Base-by-base conservation (phyloP, 2,888 invertebrate species). In the Leptopilina syphax region DNA sequence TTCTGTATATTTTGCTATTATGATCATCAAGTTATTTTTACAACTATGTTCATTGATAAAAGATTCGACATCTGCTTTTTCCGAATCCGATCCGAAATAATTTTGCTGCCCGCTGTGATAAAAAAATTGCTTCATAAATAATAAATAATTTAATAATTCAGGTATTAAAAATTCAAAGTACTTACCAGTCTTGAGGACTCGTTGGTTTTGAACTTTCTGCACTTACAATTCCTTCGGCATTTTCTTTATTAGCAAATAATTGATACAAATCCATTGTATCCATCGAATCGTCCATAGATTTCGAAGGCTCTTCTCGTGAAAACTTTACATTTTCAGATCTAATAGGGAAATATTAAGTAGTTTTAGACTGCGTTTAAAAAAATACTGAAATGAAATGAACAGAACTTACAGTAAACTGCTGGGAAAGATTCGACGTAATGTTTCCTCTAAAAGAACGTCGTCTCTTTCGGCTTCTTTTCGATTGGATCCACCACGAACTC, bases 1-100 rank as follows among this genome's bases (percentile, higher is more conserved):
- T 85, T 92, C 92, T 0, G 95, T 93, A 88, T 93, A 95, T 77
- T 94, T 94, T 82, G 94, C 94, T 9, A 96, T 90, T 84, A 95
- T 93, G 67, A 92, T 92, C 85, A 94, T 93, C 83, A 94, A 93
- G 85, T 94, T 94, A 54, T 89, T 90, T 77, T 90, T 90, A 2
- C 87, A 88, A 66, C 88, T 90, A 80, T 91, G 86, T 86, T 94
- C 93, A 78, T 92, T 93, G 86, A 96, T 94, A 85, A 96, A 95
- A 76, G 92, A 91, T 82, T 94, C 93, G 0, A 96, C 95, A 90
- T 96, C 95, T 73, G 92, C 92, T 83, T 92, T 93, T 93, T 96
- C 96, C 77, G 90, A 89, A 60, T 95, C 94, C 1, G 95, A 93
- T 1, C 94, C 94, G 92, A 96, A 96, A 92, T 96, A 96, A 79